These are phyloP conservation scores for Thalpophila matura DNA, from an alignment of 2,888 invertebrate species.

Conservation along the genomic window DNA sequence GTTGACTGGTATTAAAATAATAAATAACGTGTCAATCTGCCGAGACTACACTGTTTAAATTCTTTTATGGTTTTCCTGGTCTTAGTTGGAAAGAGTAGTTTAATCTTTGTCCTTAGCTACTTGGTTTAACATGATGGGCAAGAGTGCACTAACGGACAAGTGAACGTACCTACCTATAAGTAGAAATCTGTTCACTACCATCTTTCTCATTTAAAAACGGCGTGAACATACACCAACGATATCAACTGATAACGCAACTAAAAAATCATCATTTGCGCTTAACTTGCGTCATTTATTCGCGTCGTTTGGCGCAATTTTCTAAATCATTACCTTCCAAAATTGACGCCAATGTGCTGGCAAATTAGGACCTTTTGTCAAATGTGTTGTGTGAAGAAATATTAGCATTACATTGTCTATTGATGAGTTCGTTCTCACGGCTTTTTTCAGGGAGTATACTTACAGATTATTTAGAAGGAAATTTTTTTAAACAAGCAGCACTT, in stretches of 20 bases:
- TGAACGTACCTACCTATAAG: no score
- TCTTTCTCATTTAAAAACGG: background rate
- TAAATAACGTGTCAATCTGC: no score
- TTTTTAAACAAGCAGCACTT: no score
- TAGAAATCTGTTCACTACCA: background rate
- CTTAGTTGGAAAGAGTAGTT: no score
- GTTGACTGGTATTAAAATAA: no score
- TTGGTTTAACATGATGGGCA: no score
- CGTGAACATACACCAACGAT: background rate
- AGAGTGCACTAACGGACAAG: no score
- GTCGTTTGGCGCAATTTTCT: constrained; percentile 61
- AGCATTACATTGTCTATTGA: constrained; percentile 26
- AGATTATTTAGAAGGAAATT: no score
- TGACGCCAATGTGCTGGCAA: constrained; percentile 50
- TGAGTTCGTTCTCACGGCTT: constrained; percentile 13
- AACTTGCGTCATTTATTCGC: constrained; percentile 41
- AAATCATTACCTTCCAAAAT: constrained; percentile 60
- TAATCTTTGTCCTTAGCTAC: no score
- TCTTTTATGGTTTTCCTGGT: no score
- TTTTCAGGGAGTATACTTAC: background rate
- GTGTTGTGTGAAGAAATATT: constrained; percentile 39
- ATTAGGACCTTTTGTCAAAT: constrained; percentile 54
- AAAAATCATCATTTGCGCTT: constrained; percentile 45
- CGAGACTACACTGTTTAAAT: no score
- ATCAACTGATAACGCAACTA: constrained; percentile 14